phyloP scores from a whole-genome alignment of 2,888 invertebrate genomes.

The Dastarcus helophoroides region DNA sequence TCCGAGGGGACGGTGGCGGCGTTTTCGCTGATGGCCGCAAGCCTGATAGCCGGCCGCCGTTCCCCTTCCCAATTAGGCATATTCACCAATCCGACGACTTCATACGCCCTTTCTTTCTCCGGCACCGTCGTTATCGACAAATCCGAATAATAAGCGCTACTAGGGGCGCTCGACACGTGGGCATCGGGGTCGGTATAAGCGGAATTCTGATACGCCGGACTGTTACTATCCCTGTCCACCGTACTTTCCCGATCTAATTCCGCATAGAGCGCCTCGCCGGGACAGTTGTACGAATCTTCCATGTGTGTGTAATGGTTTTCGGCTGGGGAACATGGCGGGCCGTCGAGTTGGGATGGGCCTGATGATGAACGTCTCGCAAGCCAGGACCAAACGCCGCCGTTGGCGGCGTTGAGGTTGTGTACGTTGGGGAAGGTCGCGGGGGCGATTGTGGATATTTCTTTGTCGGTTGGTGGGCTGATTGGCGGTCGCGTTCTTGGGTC shows the following conservation, averaged over 20 bases:
- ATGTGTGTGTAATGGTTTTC: constrained; percentile 65
- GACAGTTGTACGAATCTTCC: constrained; percentile 49
- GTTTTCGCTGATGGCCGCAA: constrained; percentile 48
- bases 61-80: constrained; percentile 37
- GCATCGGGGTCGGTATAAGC: constrained; percentile 50
- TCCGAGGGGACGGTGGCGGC: constrained; percentile 42
- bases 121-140: constrained; percentile 44
- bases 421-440: constrained; percentile 22
- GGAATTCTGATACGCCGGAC: constrained; percentile 60
- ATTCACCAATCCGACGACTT: constrained; percentile 46
- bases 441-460: constrained; percentile 25
- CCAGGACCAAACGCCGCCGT: constrained; percentile 35
- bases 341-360: constrained; percentile 37
- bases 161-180: constrained; percentile 52
- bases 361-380: constrained; percentile 26
- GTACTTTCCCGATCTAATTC: constrained; percentile 50
- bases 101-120: constrained; percentile 49
- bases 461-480: constrained; percentile 30
- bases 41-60: constrained; percentile 34
- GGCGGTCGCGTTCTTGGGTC: constrained; percentile 30
- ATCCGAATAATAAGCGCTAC: constrained; percentile 65
- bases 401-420: constrained; percentile 12
- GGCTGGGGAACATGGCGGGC: constrained; percentile 42
- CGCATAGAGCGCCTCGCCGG: constrained; percentile 55
- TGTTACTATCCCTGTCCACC: constrained; percentile 28